Evolutionary conservation across 1,140 invertebrate genomes (phyloP).

Genomic region (Physella acuta): DNA sequence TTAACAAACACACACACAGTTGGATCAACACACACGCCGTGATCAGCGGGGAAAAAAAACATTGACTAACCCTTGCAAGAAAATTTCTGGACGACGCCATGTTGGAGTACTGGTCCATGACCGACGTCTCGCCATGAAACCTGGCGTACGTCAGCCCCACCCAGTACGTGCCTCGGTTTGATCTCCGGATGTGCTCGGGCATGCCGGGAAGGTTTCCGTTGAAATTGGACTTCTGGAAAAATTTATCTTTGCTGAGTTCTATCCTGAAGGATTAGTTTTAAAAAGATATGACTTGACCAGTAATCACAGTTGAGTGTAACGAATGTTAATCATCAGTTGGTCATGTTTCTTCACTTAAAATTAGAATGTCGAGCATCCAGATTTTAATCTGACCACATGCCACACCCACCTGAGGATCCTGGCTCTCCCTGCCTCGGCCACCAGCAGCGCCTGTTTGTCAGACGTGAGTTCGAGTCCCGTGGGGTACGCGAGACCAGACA

Average conservation of each 20-base stretch:
- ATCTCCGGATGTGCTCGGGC: constrained; percentile 75
- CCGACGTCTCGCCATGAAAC: constrained; percentile 37
- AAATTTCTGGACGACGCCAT: constrained; percentile 54
- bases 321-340: no score
- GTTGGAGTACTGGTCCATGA: constrained; percentile 48
- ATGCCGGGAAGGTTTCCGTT: constrained; percentile 40
- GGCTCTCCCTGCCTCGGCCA: constrained; percentile 10
- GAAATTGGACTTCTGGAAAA: constrained; percentile 10
- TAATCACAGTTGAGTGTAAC: no score
- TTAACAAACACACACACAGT: no score
- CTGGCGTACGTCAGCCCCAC: constrained; percentile 65
- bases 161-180: constrained; percentile 69
- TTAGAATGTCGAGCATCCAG: no score
- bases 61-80: constrained; percentile 49
- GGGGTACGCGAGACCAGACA: constrained; percentile 14
- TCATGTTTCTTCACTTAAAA: no score
- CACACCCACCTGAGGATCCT: constrained; percentile 14
- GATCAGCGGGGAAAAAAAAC: no score
- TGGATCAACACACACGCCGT: no score
- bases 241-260: not conserved
- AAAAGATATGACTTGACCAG: no score
- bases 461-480: constrained; percentile 6
- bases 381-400: no score
- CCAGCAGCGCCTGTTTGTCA: constrained; percentile 2
- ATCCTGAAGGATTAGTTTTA: not conserved